Evolutionary conservation across 2,113 vertebrate genomes (phyloP), one percentile per base, ranked within the genome.

Genomic region (Plecotus auritus): DNA sequence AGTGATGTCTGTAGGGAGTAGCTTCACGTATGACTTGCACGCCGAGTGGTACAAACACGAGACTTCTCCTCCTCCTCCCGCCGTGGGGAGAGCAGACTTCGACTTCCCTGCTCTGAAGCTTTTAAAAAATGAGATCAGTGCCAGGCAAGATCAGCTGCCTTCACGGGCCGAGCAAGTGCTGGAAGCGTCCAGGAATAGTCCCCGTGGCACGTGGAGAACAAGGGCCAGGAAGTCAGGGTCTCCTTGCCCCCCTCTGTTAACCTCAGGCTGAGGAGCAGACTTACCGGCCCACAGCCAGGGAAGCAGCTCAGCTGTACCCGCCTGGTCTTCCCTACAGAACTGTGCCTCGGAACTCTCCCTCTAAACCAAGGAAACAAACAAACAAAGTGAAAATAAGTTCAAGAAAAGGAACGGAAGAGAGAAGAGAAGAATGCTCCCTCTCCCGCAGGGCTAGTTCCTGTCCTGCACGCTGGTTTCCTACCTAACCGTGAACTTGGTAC

Each of bases 341-440:
- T 97, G 93, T 97, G 93, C 95, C 90, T 88, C 92, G 96, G 76
- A 96, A 90, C 94, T 95, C 98, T 98, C 98, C 98, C 98, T 98
- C 56, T 26, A 23, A 9, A 23, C 56, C 26, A 22, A 59, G 56
- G 56, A 23, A 59, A 26, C 20, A 59, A 23, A 20, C 54, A 23
- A 56, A 59, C 22, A 23, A 56, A 59, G 17, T 18, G 9, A 23
- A 59, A 59, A 4, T 9, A 59, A 9, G 22, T 10, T 59, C 4
- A 59, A 59, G 26, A 9, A 23, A 59, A 56, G 54, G 10, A 23
- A 23, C 56, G 9, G 22, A 23, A 8, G 8, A 54, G 51, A 20
- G 1, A 59, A 59, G 22, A 26, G 56, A 59, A 22, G 54, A 20
- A 7, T 59, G 3, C 56, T 23, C 18, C 22, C 9, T 20, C 98